A percentile compares a stretch with the other conserved stretches of the same genome.
phyloP scores from a whole-genome alignment of 2,888 invertebrate genomes.

The Amiota communis region DNA sequence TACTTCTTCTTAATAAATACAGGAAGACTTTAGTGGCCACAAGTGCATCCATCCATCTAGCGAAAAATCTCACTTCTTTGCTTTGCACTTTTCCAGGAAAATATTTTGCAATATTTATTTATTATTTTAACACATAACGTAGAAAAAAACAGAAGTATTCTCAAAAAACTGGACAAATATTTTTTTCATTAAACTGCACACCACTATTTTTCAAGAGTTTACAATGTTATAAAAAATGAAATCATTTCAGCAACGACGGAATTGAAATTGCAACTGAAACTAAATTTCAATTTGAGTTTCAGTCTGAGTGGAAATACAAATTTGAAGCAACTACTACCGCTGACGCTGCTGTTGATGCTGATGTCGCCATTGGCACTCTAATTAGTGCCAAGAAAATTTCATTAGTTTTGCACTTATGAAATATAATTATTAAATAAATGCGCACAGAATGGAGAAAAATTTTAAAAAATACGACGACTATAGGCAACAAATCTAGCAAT shows the following conservation, averaged over 20 bases:
- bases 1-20: not conserved
- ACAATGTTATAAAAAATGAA: too few species aligned
- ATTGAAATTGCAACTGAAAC: conserved; percentile 1
- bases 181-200: too few species aligned
- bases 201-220: too few species aligned
- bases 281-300: not conserved
- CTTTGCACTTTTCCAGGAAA: conserved; percentile 20
- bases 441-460: conserved; percentile 44
- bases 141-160: too few species aligned
- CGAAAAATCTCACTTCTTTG: conserved; percentile 26
- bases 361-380: conserved; percentile 41
- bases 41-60: not conserved
- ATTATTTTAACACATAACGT: conserved; percentile 4
- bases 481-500: conserved; percentile 27
- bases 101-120: conserved; percentile 9
- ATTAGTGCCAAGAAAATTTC: conserved; percentile 55
- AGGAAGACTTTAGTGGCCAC: not conserved
- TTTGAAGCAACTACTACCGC: not conserved
- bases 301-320: not conserved
- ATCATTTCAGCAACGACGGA: not conserved
- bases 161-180: not conserved
- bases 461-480: not conserved
- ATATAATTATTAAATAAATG: conserved; percentile 49
- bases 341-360: conserved; percentile 34
- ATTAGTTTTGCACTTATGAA: conserved; percentile 57